These are phyloP conservation scores for Ramphastos sulfuratus DNA, from an alignment of 2,113 vertebrate genomes.

Conservation along the genomic window DNA sequence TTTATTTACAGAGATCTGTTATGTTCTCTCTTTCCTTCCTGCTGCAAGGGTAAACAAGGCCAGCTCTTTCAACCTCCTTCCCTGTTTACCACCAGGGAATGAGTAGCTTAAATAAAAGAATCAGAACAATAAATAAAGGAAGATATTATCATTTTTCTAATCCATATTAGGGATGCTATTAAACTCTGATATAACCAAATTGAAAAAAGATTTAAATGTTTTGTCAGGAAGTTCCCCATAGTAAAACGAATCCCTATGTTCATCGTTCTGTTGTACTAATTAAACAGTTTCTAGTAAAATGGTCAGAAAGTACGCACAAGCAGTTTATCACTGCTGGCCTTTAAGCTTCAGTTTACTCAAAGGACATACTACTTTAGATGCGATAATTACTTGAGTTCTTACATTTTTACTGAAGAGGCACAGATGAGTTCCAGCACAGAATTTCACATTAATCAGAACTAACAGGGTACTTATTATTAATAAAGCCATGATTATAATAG, in stretches of 20 bases:
- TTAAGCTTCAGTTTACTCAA: slow-evolving; percentile 48
- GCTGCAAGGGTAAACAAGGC: slow-evolving; percentile 4
- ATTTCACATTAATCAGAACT: slow-evolving; percentile 66
- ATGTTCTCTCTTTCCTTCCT: not conserved
- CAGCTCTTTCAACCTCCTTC: not conserved
- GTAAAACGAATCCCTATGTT: slow-evolving; percentile 69
- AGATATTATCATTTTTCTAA: slow-evolving; percentile 42
- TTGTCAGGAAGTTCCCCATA: slow-evolving; percentile 54
- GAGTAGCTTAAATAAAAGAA: slow-evolving; percentile 35
- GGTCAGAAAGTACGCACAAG: slow-evolving; percentile 56
- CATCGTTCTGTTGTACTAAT: slow-evolving; percentile 68
- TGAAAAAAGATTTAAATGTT: slow-evolving; percentile 55
- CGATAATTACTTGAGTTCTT: slow-evolving; percentile 63
- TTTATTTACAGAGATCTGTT: not conserved
- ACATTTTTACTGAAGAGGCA: slow-evolving; percentile 57
- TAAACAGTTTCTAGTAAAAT: slow-evolving; percentile 67
- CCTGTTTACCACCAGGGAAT: slow-evolving; percentile 13
- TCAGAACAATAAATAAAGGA: slow-evolving; percentile 50
- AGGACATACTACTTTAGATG: slow-evolving; percentile 60
- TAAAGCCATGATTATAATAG: slow-evolving; percentile 50
- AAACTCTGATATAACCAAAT: slow-evolving; percentile 49
- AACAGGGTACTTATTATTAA: slow-evolving; percentile 65
- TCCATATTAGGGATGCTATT: slow-evolving; percentile 45
- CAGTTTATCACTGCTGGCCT: slow-evolving; percentile 72
- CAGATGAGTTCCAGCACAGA: slow-evolving; percentile 59